Conservation (phyloP, 2,113 vertebrate species). For the Promerops cafer region DNA sequence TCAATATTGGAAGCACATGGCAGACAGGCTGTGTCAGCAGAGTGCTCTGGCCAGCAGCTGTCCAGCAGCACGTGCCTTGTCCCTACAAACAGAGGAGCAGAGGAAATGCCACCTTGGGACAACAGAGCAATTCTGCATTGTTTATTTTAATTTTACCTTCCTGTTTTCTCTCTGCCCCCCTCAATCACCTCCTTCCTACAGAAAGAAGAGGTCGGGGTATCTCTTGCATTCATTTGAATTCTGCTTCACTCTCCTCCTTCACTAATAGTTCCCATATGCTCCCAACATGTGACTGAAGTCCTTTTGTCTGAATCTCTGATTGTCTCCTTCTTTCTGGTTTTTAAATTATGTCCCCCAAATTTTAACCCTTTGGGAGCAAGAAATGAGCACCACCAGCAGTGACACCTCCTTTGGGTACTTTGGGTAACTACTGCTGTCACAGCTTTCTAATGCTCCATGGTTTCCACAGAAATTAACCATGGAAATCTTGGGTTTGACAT, state of each 20-base stretch:
- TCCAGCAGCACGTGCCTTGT: background rate
- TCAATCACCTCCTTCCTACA: background rate
- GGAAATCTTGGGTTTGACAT: background rate
- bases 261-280: slow-evolving; percentile 25
- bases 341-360: background rate
- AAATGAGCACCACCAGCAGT: background rate
- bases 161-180: background rate
- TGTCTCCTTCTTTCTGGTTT: background rate
- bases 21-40: background rate
- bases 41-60: background rate
- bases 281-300: background rate
- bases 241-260: background rate
- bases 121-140: background rate
- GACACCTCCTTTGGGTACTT: background rate
- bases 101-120: background rate
- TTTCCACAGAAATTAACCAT: background rate
- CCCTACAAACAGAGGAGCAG: fast-evolving
- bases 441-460: fast-evolving
- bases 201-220: background rate
- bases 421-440: background rate
- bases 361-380: background rate
- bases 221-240: background rate
- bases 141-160: background rate
- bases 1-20: background rate
- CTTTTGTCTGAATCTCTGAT: background rate